These are phyloP conservation scores for Epistrophella euchroma DNA, from an alignment of 2,888 invertebrate species.

Conservation along the genomic window DNA sequence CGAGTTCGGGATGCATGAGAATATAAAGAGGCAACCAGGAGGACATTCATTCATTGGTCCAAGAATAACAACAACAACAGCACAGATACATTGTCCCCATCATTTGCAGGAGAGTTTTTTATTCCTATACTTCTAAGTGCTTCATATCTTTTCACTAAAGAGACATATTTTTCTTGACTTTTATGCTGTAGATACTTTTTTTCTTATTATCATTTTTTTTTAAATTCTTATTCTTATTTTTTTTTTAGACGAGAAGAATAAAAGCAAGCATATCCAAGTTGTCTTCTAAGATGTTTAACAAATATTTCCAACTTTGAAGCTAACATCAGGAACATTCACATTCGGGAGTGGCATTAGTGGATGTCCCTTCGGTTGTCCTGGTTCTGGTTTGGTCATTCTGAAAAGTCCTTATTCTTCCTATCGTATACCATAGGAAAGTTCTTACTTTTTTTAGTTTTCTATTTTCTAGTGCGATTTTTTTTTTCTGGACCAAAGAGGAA, in stretches of 20 bases:
- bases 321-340: constrained; percentile 60
- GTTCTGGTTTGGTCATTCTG: constrained; percentile 48
- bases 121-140: constrained; percentile 42
- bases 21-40: not conserved
- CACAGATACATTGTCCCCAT: constrained; percentile 58
- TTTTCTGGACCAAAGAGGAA: constrained; percentile 46
- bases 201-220: not conserved
- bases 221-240: not conserved
- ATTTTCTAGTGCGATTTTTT: not conserved
- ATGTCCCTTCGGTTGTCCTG: constrained; percentile 30
- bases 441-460: not conserved
- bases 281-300: constrained; percentile 74
- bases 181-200: constrained; percentile 12
- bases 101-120: constrained; percentile 53
- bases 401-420: constrained; percentile 38
- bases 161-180: constrained; percentile 64
- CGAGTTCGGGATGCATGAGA: not conserved
- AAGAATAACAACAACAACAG: constrained; percentile 14
- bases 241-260: constrained; percentile 33
- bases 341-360: constrained; percentile 41
- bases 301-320: constrained; percentile 61
- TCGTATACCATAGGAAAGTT: constrained; percentile 16
- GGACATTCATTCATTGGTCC: constrained; percentile 46
- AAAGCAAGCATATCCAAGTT: constrained; percentile 69
- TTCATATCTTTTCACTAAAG: constrained; percentile 53